Evolutionary conservation across 2,113 vertebrate genomes (phyloP), one percentile per base, ranked within the genome.

Genomic region (Zosterops lateralis): DNA sequence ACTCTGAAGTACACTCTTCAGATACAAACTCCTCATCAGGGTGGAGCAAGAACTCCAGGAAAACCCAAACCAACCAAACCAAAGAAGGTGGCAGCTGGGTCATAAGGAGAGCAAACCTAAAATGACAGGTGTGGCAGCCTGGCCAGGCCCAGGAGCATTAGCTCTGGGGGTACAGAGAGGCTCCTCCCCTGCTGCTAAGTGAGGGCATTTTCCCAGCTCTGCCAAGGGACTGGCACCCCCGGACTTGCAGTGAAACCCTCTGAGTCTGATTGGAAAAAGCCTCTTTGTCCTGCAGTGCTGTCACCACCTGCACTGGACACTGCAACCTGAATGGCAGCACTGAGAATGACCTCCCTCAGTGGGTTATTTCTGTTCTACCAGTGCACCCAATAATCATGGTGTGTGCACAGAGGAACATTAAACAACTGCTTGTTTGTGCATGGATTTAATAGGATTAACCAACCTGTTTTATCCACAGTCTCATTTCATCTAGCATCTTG

Each of bases 371-470:
- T 75, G 31, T 13, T 36, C 74, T 29, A 8, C 29, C 26, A 20
- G 70, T 2, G 50, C 61, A 28, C 18, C 1, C 0, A 5, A 7
- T 10, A 32, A 2, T 38, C 5, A 5, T 1, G 24, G 36, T 6
- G 71, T 57, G 66, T 28, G 48, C 62, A 36, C 40, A 28, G 61
- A 66, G 48, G 4, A 75, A 36, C 19, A 6, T 4, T 5, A 9
- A 84, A 79, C 32, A 74, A 7, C 56, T 32, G 25, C 18, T n/a
- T 44, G 21, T 11, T 32, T 14, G 34, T 32, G 61, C 40, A 7
- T 5, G 24, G 5, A 47, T 62, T 68, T n/a, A 21, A 51, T 0
- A 48, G 34, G 51, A 81, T 38, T n/a, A 81, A 54, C 32, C 12
- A 56, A 56, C 6, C 29, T 2, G 1, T 16, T 85, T 67, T 24